These are phyloP conservation scores for Rhyzopertha dominica DNA, from an alignment of 1,140 invertebrate genomes.

Conservation along the genomic window DNA sequence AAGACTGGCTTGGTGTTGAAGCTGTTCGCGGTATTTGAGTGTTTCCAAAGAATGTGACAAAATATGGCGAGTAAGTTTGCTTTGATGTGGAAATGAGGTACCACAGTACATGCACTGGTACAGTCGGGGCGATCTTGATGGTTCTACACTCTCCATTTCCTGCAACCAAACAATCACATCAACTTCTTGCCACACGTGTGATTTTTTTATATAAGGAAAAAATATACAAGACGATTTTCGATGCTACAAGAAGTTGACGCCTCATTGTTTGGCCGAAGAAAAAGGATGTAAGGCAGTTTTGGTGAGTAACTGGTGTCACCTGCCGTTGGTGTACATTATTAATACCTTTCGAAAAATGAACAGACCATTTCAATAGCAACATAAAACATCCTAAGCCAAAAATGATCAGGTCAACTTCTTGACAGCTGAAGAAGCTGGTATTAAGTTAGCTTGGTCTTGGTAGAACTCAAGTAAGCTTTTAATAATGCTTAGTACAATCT, in stretches of 20 bases:
- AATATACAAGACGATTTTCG: too few relatives aligned
- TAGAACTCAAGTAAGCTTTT: too few relatives aligned
- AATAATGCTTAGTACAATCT: too few relatives aligned
- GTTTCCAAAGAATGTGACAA: constrained; percentile 80
- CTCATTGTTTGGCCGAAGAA: constrained; percentile 74
- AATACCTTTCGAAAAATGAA: too few relatives aligned
- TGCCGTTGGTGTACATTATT: too few relatives aligned
- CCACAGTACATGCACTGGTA: constrained; percentile 84
- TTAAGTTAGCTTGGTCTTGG: too few relatives aligned
- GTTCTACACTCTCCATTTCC: constrained; percentile 64
- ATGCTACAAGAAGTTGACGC: constrained; percentile 86
- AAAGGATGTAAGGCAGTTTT: too few relatives aligned
- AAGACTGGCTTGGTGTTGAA: constrained; percentile 46
- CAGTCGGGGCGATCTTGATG: constrained; percentile 50
- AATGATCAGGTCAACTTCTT: constrained; percentile 90
- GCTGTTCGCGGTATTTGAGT: constrained; percentile 73
- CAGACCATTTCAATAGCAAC: too few relatives aligned
- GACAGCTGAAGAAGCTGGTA: constrained; percentile 67
- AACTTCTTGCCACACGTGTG: constrained; percentile 84
- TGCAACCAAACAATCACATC: constrained; percentile 89
- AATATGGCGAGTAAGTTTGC: constrained; percentile 82
- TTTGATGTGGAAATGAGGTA: constrained; percentile 79
- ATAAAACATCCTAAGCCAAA: constrained; percentile 71
- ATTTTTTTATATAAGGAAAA: background rate
- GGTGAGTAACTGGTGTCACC: too few relatives aligned